Evolutionary conservation across 2,113 vertebrate species (phyloP).

Genomic region (Gadus macrocephalus): DNA sequence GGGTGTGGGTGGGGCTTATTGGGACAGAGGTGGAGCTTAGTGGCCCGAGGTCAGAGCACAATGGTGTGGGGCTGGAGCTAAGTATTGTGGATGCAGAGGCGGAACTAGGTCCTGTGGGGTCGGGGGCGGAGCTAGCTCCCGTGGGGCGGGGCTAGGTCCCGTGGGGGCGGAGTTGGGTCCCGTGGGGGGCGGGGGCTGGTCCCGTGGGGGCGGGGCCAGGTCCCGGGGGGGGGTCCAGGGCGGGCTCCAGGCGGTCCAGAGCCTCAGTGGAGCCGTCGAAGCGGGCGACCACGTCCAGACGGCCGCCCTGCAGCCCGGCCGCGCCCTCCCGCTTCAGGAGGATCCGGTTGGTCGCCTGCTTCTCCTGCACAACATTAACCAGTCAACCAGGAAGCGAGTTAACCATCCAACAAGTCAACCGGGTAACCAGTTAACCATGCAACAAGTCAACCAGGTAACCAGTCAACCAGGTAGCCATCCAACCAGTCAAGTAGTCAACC

Average conservation of each 20-base stretch:
- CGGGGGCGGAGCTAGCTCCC: too few relatives aligned
- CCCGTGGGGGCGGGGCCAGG: not conserved
- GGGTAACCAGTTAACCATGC: too few relatives aligned
- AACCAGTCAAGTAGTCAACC: too few relatives aligned
- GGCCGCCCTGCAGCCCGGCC: slow-evolving; percentile 87
- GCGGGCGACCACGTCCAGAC: slow-evolving; percentile 92
- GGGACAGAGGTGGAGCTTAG: too few relatives aligned
- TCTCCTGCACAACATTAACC: slow-evolving; percentile 68
- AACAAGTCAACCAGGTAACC: too few relatives aligned
- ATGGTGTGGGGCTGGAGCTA: too few relatives aligned
- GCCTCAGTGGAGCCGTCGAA: slow-evolving; percentile 97
- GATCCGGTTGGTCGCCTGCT: slow-evolving; percentile 87
- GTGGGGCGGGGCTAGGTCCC: slow-evolving; percentile 90
- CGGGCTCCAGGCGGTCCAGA: slow-evolving; percentile 83
- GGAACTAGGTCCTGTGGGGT: too few relatives aligned
- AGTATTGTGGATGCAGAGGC: too few relatives aligned
- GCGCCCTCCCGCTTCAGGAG: slow-evolving; percentile 89
- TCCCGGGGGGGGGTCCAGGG: too few relatives aligned
- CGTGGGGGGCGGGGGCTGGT: slow-evolving; percentile 59
- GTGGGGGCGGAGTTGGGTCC: slow-evolving; percentile 30
- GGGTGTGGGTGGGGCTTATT: too few relatives aligned
- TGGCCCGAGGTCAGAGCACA: too few relatives aligned
- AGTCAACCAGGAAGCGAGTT: not conserved
- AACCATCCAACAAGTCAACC: not conserved
- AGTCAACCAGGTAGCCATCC: too few relatives aligned